phyloP scores from a whole-genome alignment of 2,113 vertebrate species.

The Malurus cyaneus region DNA sequence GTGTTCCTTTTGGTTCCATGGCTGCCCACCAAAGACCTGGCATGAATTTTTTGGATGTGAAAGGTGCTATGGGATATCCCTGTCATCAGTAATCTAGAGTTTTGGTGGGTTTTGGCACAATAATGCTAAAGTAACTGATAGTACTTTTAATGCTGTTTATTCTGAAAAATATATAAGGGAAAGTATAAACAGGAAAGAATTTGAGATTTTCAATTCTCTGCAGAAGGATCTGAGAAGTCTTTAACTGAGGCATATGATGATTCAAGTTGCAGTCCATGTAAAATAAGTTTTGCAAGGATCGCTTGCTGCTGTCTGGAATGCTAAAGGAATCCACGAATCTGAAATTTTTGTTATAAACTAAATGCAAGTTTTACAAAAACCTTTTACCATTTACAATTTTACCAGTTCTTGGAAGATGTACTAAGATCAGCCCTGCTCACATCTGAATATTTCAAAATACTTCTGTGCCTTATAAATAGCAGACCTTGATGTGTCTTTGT shows the following conservation, averaged over 20 bases:
- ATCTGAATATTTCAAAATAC: neutral
- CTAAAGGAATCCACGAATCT: neutral
- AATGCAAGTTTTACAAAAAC: neutral
- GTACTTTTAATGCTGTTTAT: neutral
- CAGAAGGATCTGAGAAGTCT: neutral
- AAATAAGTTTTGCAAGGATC: neutral
- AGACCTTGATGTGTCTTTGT: neutral
- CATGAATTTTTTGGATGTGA: neutral
- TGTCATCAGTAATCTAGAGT: neutral
- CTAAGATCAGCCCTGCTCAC: neutral
- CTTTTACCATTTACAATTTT: neutral
- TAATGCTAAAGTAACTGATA: neutral
- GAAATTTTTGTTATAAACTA: neutral
- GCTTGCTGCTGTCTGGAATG: neutral
- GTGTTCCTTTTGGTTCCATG: neutral
- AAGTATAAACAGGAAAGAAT: neutral
- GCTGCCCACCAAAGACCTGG: neutral
- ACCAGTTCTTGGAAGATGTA: neutral
- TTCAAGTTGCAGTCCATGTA: neutral
- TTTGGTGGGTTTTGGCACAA: neutral
- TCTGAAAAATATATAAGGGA: neutral
- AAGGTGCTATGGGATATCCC: neutral
- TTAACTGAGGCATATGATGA: neutral
- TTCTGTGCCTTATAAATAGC: neutral
- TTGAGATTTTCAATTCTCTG: neutral